A percentile compares a stretch with the other conserved stretches of the same genome.
These are phyloP conservation scores for Tragelaphus eurycerus DNA, from an alignment of 2,797 vertebrate genomes.

Conservation along the genomic window DNA sequence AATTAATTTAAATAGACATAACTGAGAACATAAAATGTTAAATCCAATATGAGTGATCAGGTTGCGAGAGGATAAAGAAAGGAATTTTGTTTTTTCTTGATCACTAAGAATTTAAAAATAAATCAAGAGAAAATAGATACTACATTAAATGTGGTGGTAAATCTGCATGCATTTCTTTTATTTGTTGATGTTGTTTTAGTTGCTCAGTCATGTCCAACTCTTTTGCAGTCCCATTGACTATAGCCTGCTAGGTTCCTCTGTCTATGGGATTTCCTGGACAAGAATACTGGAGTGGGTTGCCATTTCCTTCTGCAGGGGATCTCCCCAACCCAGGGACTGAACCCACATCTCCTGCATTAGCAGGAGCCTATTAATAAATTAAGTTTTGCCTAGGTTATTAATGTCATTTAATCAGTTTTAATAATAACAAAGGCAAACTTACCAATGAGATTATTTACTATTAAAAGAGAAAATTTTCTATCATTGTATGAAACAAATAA, in stretches of 20 bases:
- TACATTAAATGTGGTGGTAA: background rate
- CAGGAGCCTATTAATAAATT: background rate
- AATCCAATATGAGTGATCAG: background rate
- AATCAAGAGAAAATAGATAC: background rate
- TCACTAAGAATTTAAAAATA: slow-evolving; percentile 21
- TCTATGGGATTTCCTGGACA: background rate
- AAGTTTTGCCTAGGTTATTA: background rate
- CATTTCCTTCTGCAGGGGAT: background rate
- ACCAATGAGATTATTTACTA: background rate
- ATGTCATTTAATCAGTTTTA: background rate
- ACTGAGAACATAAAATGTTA: background rate
- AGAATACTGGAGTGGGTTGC: background rate
- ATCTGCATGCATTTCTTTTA: background rate
- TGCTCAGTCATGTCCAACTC: background rate
- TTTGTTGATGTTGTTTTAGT: background rate
- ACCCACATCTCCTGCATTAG: background rate
- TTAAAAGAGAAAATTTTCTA: background rate
- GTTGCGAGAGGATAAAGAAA: background rate
- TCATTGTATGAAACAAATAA: background rate
- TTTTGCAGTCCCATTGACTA: background rate
- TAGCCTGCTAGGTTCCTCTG: background rate
- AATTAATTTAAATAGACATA: background rate
- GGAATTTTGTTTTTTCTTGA: background rate
- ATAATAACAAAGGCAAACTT: background rate
- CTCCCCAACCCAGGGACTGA: background rate